Evolutionary conservation across 2,797 vertebrate genomes (phyloP).

Genomic region (Serranus cabrilla): DNA sequence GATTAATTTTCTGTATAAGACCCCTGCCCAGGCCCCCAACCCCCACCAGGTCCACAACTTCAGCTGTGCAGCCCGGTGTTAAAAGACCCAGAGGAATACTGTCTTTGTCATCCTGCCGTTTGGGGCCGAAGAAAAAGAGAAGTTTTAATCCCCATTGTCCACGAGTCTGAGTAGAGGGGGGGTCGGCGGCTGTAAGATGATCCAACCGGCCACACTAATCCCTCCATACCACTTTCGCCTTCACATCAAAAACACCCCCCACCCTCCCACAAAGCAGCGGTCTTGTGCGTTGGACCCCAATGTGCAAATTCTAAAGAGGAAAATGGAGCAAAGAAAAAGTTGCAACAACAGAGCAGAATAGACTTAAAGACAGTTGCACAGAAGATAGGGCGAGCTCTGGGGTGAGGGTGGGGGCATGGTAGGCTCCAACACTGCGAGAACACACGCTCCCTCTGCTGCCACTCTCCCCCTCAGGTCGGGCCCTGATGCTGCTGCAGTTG

Average conservation of each 20-base stretch:
- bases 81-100: slow-evolving; percentile 91
- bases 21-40: slow-evolving; percentile 71
- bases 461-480: slow-evolving; percentile 72
- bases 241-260: slow-evolving; percentile 86
- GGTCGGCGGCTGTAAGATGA: slow-evolving; percentile 95
- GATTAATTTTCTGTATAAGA: slow-evolving; percentile 89
- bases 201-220: slow-evolving; percentile 99
- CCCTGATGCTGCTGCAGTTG: slow-evolving; percentile 89
- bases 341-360: slow-evolving; percentile 94
- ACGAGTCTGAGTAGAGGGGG: slow-evolving; percentile 77
- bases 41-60: slow-evolving; percentile 83
- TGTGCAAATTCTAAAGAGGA: slow-evolving; percentile 87
- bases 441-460: slow-evolving; percentile 76
- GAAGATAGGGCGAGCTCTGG: slow-evolving; percentile 80
- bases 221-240: slow-evolving; percentile 93
- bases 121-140: slow-evolving; percentile 90
- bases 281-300: slow-evolving; percentile 88
- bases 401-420: slow-evolving; percentile 88
- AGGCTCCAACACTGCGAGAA: slow-evolving; percentile 84
- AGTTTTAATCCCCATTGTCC: slow-evolving; percentile 92
- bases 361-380: slow-evolving; percentile 87
- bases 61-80: slow-evolving; percentile 90
- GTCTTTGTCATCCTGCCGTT: slow-evolving; percentile 91
- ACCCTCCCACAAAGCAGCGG: slow-evolving; percentile 86
- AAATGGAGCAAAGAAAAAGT: slow-evolving; percentile 94